Evolutionary conservation across 2,797 vertebrate genomes (phyloP).

Genomic region (Melanogrammus aeglefinus): DNA sequence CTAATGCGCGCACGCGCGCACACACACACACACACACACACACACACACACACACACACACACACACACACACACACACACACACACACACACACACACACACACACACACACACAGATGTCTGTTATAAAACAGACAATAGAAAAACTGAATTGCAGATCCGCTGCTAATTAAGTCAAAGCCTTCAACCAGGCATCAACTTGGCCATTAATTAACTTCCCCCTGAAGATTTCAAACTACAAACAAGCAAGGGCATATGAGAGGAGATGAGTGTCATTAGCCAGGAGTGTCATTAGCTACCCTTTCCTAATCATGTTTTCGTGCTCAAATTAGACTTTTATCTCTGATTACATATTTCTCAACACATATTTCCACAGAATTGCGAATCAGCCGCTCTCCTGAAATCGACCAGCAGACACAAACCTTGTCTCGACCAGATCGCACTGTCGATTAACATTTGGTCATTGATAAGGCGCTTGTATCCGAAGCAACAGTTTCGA

Average conservation of each 20-base stretch:
- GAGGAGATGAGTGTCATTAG: constrained; percentile 40
- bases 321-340: neutral
- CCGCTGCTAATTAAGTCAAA: constrained; percentile 6
- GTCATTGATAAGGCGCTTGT: no score
- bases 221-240: constrained; percentile 37
- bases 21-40: neutral
- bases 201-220: constrained; percentile 42
- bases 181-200: constrained; percentile 30
- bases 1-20: neutral
- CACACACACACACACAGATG: no score
- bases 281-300: constrained; percentile 23
- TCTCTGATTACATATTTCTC: neutral
- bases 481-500: no score
- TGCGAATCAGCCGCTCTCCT: neutral
- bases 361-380: neutral
- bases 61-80: no score
- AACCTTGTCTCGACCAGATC: no score
- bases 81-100: no score
- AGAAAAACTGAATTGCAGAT: neutral
- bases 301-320: constrained; percentile 13
- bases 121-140: neutral
- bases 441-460: no score
- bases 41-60: neutral
- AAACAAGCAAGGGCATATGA: constrained; percentile 30
- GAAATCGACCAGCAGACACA: no score